phyloP scores from a whole-genome alignment of 2,113 vertebrate genomes.

The Peromyscus californicus region DNA sequence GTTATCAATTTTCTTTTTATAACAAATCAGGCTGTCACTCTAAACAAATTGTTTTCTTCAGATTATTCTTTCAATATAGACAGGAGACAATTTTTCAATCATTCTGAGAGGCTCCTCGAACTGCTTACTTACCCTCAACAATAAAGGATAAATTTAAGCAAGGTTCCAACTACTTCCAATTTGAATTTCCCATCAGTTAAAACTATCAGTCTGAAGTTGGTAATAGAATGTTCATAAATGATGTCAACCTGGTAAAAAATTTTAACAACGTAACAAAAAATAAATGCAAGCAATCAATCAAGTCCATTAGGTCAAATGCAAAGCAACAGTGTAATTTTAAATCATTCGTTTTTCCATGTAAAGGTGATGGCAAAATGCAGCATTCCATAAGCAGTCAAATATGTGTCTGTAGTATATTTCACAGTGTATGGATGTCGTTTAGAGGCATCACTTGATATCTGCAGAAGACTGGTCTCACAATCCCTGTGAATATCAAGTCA shows the following conservation, averaged over 20 bases:
- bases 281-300: background rate
- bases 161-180: background rate
- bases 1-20: constrained; percentile 48
- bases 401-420: background rate
- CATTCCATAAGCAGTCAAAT: background rate
- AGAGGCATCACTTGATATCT: background rate
- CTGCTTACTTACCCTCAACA: constrained; percentile 15
- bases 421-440: background rate
- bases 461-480: background rate
- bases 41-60: constrained; percentile 8
- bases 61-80: background rate
- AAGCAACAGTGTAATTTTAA: background rate
- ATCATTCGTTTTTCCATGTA: background rate
- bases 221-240: background rate
- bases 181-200: constrained; percentile 23
- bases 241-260: background rate
- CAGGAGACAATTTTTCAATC: constrained; percentile 15
- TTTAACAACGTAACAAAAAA: background rate
- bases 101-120: constrained; percentile 24
- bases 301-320: background rate
- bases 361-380: background rate
- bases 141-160: background rate
- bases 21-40: constrained; percentile 1
- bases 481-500: background rate
- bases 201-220: background rate